Evolutionary conservation across 2,797 vertebrate species (phyloP).

Genomic region (Masticophis lateralis): DNA sequence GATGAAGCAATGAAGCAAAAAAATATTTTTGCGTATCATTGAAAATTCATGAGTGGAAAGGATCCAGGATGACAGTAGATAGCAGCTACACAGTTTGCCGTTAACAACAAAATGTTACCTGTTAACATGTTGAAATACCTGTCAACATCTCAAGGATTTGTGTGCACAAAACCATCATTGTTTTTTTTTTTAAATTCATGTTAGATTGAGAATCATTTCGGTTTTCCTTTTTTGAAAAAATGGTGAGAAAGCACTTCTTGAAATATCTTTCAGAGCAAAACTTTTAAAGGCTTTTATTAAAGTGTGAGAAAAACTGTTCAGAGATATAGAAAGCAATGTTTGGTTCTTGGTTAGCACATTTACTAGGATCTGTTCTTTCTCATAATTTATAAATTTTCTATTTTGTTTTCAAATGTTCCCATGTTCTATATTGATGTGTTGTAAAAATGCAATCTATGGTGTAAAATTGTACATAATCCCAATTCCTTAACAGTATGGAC

Average conservation of each 20-base stretch:
- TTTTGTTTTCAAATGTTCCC: constrained; percentile 68
- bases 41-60: background rate
- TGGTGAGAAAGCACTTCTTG: constrained; percentile 39
- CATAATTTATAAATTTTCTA: constrained; percentile 65
- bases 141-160: background rate
- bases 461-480: constrained; percentile 81
- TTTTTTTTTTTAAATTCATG: constrained; percentile 47
- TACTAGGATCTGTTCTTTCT: constrained; percentile 60
- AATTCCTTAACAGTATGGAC: constrained; percentile 75
- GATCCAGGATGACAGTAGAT: background rate
- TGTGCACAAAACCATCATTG: constrained; percentile 10
- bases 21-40: background rate
- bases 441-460: constrained; percentile 72
- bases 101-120: background rate
- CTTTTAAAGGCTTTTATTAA: constrained; percentile 57
- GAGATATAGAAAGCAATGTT: constrained; percentile 53
- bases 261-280: constrained; percentile 50
- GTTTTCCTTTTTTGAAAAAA: constrained; percentile 47
- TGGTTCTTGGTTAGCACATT: constrained; percentile 64
- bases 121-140: background rate
- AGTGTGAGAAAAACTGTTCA: constrained; percentile 53
- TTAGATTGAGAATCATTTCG: constrained; percentile 51
- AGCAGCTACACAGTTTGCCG: background rate
- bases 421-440: constrained; percentile 75
- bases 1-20: background rate